phyloP scores from a whole-genome alignment of 2,797 vertebrate genomes.

The Oryzias sinensis region DNA sequence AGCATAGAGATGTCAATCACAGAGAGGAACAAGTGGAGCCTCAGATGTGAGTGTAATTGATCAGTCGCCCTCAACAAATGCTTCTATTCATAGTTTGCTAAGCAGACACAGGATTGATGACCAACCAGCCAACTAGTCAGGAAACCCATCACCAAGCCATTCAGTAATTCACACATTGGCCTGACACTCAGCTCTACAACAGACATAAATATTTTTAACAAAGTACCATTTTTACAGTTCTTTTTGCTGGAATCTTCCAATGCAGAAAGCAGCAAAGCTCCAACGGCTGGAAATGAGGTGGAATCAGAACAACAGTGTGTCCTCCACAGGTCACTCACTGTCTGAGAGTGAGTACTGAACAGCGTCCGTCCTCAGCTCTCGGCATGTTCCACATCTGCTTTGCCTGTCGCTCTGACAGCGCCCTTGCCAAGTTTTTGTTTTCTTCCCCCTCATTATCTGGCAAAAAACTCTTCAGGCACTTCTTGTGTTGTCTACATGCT shows the following conservation, averaged over 20 bases:
- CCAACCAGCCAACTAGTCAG: slow-evolving; percentile 43
- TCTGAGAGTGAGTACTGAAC: not conserved
- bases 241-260: not conserved
- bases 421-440: slow-evolving; percentile 53
- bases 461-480: slow-evolving; percentile 23
- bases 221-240: not conserved
- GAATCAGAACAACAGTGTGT: not conserved
- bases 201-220: not conserved
- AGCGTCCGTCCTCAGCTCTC: slow-evolving; percentile 7
- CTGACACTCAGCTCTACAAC: slow-evolving; percentile 6
- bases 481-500: slow-evolving; percentile 55
- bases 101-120: slow-evolving; percentile 50
- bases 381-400: slow-evolving; percentile 10
- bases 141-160: slow-evolving; percentile 5
- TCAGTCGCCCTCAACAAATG: slow-evolving; percentile 64
- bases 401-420: slow-evolving; percentile 14
- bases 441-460: slow-evolving; percentile 24
- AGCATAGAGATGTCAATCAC: slow-evolving; percentile 29
- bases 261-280: not conserved
- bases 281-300: not conserved
- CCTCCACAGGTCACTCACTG: slow-evolving; percentile 3
- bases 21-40: slow-evolving; percentile 13
- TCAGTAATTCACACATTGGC: slow-evolving; percentile 11
- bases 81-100: slow-evolving; percentile 58
- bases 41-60: slow-evolving; percentile 45